Evolutionary conservation across 2,113 vertebrate species (phyloP).

Genomic region (Leptobrachium leishanense): DNA sequence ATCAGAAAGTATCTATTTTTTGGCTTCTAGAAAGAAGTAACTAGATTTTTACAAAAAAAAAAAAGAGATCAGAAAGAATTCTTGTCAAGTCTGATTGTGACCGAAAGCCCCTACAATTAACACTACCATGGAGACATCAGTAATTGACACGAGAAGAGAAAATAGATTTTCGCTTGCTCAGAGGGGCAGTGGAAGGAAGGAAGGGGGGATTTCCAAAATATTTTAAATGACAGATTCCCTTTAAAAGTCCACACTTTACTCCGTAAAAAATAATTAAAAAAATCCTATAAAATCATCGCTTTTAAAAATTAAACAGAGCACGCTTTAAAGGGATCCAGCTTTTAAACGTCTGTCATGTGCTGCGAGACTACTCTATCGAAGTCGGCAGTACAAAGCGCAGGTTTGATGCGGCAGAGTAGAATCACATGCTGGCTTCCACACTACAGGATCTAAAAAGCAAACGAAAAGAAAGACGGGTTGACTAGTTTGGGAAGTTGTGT

Average conservation of each 20-base stretch:
- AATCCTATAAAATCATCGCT: conserved; percentile 15
- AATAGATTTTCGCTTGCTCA: too few relatives aligned
- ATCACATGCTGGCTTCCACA: background rate
- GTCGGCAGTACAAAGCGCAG: conserved; percentile 33
- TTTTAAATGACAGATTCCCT: background rate
- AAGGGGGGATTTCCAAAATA: too few relatives aligned
- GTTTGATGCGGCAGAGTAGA: conserved; percentile 14
- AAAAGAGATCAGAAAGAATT: too few relatives aligned
- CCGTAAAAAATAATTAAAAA: background rate
- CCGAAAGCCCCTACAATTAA: too few relatives aligned
- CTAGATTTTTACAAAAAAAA: too few relatives aligned
- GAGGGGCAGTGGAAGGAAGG: too few relatives aligned
- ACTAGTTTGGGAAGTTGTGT: conserved; percentile 5
- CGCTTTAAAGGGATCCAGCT: conserved; percentile 9
- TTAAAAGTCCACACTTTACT: background rate
- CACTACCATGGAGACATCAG: too few relatives aligned
- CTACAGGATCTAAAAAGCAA: conserved; percentile 17
- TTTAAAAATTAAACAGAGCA: conserved; percentile 11
- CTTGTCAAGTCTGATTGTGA: too few relatives aligned
- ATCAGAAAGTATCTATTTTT: too few relatives aligned
- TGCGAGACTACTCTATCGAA: conserved; percentile 3
- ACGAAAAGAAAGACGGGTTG: background rate
- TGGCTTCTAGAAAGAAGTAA: too few relatives aligned
- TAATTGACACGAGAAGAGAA: too few relatives aligned
- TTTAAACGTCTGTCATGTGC: conserved; percentile 8